A percentile compares a stretch with the other conserved stretches of the same genome.
These are phyloP conservation scores for Aricia artaxerxes DNA, from an alignment of 2,888 invertebrate species.

Conservation along the genomic window DNA sequence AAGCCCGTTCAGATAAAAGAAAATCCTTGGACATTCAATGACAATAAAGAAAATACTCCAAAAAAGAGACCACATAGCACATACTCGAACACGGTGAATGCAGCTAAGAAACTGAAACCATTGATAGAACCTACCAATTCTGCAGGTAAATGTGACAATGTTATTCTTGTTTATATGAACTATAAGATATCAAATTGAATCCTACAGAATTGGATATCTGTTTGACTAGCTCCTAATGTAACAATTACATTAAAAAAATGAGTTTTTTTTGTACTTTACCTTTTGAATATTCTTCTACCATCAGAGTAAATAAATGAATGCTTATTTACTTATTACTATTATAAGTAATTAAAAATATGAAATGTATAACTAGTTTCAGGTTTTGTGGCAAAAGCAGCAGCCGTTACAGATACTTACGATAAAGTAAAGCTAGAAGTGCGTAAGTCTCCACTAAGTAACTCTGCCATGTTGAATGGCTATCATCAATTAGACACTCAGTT, in stretches of 20 bases:
- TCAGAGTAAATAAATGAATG: background rate
- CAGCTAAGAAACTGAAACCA: conserved; percentile 70
- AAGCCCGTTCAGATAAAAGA: conserved; percentile 55
- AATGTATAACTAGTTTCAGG: background rate
- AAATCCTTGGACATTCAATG: conserved; percentile 50
- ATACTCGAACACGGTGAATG: conserved; percentile 65
- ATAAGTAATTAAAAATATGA: too few species aligned
- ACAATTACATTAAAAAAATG: background rate
- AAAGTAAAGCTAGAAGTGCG: conserved; percentile 56
- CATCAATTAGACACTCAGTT: conserved; percentile 69
- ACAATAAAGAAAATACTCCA: conserved; percentile 70
- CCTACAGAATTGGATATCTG: background rate
- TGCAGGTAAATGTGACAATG: conserved; percentile 51
- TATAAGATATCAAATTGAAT: background rate
- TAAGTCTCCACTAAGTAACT: conserved; percentile 51
- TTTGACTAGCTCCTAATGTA: background rate
- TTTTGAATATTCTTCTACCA: background rate
- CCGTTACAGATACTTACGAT: conserved; percentile 48
- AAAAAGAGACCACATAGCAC: conserved; percentile 64
- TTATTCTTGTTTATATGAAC: background rate
- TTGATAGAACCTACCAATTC: conserved; percentile 56
- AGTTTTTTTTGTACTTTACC: background rate
- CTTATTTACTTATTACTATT: too few species aligned
- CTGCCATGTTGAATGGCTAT: conserved; percentile 81
- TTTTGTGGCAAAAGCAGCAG: background rate